These are phyloP conservation scores for Nysson spinosus DNA, from an alignment of 2,888 invertebrate species.

Conservation along the genomic window DNA sequence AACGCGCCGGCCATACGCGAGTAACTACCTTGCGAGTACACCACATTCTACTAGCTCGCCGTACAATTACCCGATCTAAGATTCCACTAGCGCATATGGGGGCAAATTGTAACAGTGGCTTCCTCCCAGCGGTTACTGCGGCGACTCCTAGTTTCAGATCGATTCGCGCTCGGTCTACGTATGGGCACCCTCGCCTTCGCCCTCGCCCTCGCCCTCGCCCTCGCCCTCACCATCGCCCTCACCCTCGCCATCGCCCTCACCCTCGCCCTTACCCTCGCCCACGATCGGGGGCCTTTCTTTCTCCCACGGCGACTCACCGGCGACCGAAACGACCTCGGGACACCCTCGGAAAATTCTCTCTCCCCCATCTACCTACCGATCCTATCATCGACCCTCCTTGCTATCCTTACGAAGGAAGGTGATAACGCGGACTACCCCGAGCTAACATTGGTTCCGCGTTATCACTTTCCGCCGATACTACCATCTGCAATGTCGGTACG, in stretches of 20 bases:
- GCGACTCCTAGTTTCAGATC: constrained; percentile 77
- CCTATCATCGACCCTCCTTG: no score
- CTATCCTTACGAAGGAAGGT: no score
- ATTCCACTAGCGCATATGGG: constrained; percentile 69
- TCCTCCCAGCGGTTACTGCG: constrained; percentile 75
- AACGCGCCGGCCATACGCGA: constrained; percentile 58
- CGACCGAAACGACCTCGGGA: constrained; percentile 59
- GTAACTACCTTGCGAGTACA: constrained; percentile 57
- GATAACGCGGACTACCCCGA: no score
- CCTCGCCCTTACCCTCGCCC: constrained; percentile 42
- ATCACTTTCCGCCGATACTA: no score
- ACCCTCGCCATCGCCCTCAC: constrained; percentile 55
- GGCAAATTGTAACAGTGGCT: constrained; percentile 73
- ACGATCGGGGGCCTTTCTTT: constrained; percentile 16
- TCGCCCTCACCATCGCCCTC: constrained; percentile 35
- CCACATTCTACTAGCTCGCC: constrained; percentile 62
- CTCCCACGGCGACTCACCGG: constrained; percentile 28
- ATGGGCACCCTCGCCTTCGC: constrained; percentile 59
- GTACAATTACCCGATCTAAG: constrained; percentile 70
- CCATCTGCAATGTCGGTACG: no score
- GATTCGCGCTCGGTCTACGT: constrained; percentile 73
- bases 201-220: constrained; percentile 43
- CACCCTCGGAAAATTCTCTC: constrained; percentile 45
- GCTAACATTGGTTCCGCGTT: no score
- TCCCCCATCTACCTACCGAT: no score